Conservation (phyloP, 2,113 vertebrate species). For the Strix aluco region DNA sequence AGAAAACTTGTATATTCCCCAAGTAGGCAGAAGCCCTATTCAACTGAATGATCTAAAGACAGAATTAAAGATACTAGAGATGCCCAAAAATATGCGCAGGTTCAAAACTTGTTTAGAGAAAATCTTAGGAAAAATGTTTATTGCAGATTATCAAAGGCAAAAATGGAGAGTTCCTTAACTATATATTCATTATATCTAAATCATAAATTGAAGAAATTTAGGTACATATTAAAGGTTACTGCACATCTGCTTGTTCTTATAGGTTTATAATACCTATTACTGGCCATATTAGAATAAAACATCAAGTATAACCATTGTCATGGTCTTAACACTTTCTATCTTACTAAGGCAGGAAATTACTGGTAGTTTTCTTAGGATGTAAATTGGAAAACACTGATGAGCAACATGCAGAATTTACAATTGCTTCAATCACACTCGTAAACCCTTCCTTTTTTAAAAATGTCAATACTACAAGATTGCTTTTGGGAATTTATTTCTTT, state of each 20-base stretch:
- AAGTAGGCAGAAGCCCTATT: not conserved
- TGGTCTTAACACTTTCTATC: not conserved
- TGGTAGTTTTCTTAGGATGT: not conserved
- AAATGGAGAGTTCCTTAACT: not conserved
- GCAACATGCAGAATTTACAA: not conserved
- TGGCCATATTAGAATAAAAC: not conserved
- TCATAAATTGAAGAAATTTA: not conserved
- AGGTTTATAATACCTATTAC: not conserved
- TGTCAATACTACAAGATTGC: not conserved
- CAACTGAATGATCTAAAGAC: not conserved
- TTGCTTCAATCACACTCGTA: conserved; percentile 12
- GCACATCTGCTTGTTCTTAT: not conserved
- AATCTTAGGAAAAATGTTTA: not conserved
- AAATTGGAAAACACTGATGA: conserved; percentile 19
- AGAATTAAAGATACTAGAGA: not conserved
- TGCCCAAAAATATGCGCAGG: too few relatives aligned
- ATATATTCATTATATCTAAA: not conserved
- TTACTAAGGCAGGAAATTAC: conserved; percentile 10
- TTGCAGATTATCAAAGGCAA: not conserved
- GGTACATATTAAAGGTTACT: not conserved
- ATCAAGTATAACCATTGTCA: not conserved
- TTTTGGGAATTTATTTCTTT: not conserved
- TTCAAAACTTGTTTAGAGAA: not conserved
- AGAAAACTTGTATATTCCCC: not conserved
- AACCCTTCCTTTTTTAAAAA: not conserved